Evolutionary conservation across 2,113 vertebrate species (phyloP).

Genomic region (Plecturocebus donacophilus): DNA sequence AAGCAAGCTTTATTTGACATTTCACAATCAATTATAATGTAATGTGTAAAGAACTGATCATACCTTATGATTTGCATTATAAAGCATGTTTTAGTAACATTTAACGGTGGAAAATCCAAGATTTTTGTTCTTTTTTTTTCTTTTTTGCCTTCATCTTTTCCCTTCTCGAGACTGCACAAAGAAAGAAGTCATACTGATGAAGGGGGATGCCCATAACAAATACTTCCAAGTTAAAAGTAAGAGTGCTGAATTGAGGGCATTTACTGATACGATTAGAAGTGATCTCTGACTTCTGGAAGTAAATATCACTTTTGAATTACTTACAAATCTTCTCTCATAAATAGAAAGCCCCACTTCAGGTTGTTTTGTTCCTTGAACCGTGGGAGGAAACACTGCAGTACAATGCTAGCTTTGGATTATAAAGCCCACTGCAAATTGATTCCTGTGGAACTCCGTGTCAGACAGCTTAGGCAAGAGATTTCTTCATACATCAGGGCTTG

Average conservation of each 20-base stretch:
- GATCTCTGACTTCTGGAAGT: not conserved
- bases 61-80: not conserved
- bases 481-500: not conserved
- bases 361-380: not conserved
- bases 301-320: constrained; percentile 9
- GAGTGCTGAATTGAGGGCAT: not conserved
- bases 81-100: not conserved
- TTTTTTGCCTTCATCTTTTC: not conserved
- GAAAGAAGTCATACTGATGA: not conserved
- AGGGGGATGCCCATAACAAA: not conserved
- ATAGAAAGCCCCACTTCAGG: not conserved
- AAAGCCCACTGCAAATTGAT: not conserved
- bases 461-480: not conserved
- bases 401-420: not conserved
- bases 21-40: not conserved
- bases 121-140: not conserved
- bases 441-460: not conserved
- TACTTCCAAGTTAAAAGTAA: not conserved
- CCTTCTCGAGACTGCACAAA: not conserved
- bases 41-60: not conserved
- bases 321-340: not conserved
- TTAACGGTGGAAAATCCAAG: not conserved
- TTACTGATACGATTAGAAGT: not conserved
- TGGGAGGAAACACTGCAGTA: not conserved
- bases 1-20: not conserved